Evolutionary conservation across 2,888 invertebrate genomes (phyloP).

Genomic region (Deroplatys truncata): DNA sequence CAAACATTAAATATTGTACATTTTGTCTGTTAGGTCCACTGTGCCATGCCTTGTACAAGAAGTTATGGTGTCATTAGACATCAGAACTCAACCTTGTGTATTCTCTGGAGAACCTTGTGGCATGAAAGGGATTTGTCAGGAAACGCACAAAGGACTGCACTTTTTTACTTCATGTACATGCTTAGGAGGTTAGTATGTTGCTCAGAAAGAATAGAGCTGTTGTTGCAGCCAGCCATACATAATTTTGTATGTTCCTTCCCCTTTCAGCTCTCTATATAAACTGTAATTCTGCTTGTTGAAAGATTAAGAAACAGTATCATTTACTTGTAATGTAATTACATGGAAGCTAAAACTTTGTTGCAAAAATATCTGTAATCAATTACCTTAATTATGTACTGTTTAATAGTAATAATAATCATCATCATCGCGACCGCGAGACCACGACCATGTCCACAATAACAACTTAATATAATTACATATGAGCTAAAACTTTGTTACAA

Average conservation of each 20-base stretch:
- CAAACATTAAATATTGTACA: no score
- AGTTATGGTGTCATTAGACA: constrained; percentile 45
- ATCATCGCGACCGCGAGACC: no score
- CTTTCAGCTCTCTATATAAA: neutral
- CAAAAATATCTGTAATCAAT: no score
- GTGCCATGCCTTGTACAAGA: constrained; percentile 43
- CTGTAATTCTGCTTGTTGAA: neutral
- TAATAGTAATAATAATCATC: no score
- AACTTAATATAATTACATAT: no score
- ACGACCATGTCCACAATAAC: no score
- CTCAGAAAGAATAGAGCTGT: neutral
- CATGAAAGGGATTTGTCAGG: constrained; percentile 46
- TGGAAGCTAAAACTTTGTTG: no score
- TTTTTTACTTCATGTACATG: constrained; percentile 49
- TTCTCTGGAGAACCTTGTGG: constrained; percentile 46
- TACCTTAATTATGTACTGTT: no score
- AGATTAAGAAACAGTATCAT: neutral
- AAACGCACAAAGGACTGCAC: constrained; percentile 46
- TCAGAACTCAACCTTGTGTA: constrained; percentile 46
- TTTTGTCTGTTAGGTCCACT: constrained; percentile 35
- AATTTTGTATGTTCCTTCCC: neutral
- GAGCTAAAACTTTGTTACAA: no score
- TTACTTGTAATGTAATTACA: no score
- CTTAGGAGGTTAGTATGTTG: constrained; percentile 40
- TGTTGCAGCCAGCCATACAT: neutral